Conservation (phyloP, 2,797 vertebrate genomes). For the Acanthurus lineatus region DNA sequence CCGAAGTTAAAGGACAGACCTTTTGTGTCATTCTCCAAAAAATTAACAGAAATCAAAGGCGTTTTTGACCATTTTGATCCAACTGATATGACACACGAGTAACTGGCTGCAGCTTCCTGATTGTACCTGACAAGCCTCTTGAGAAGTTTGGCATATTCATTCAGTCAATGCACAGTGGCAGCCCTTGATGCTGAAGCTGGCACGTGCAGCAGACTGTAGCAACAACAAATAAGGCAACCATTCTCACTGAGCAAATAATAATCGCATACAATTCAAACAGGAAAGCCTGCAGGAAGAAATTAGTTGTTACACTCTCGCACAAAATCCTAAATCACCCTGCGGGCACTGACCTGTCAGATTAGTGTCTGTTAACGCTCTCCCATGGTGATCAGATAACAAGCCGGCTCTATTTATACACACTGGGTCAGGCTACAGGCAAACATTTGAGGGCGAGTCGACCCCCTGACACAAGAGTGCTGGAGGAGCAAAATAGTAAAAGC, state of each 20-base stretch:
- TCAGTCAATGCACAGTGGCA: neutral
- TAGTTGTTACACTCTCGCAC: slow-evolving; percentile 22
- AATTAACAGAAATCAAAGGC: slow-evolving; percentile 13
- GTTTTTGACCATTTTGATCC: neutral
- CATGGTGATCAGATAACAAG: slow-evolving; percentile 84
- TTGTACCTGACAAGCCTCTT: neutral
- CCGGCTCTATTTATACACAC: slow-evolving; percentile 82
- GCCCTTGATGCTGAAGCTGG: neutral
- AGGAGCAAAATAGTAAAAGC: slow-evolving; percentile 21
- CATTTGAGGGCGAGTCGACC: slow-evolving; percentile 39
- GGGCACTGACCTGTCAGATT: slow-evolving; percentile 76
- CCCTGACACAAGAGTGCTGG: neutral
- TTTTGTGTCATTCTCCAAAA: slow-evolving; percentile 1
- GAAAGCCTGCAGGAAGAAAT: slow-evolving; percentile 35
- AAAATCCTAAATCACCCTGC: slow-evolving; percentile 62
- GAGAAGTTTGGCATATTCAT: neutral
- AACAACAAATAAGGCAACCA: neutral
- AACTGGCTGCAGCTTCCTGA: neutral
- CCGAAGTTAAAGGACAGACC: slow-evolving; percentile 10
- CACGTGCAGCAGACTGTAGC: neutral
- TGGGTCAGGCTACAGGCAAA: slow-evolving; percentile 77
- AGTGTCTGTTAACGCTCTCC: slow-evolving; percentile 77
- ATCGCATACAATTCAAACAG: slow-evolving; percentile 6
- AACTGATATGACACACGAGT: neutral
- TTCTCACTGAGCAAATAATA: slow-evolving; percentile 10